Evolutionary conservation across 1,140 invertebrate species (phyloP), one percentile per base, ranked within the genome.

Genomic region (Papilio xuthus): DNA sequence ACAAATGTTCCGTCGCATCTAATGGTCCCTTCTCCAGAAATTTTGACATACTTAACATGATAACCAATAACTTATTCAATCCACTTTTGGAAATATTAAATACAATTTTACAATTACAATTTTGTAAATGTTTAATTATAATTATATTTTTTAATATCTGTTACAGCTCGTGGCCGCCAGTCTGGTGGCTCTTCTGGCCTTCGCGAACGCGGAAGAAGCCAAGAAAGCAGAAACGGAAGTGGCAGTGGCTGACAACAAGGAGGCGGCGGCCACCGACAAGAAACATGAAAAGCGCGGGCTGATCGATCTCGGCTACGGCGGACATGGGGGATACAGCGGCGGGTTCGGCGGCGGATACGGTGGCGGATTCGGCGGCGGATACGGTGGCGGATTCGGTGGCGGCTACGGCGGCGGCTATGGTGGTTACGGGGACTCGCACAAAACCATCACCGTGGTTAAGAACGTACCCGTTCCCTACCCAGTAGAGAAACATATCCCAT

Each of bases 281-380:
- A 97, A 97, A 88, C 96, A 96, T 83, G 96, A 96, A 88, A 97
- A 97, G 88, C 94, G 96, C 82, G 96, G 96, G 77, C 94, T 97
- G 53, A 85, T 94, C 69, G 94, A 94, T 80, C 91, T 95, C 23
- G 95, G 95, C 79, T 94, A 88, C 23, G 88, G 88, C n/a, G 81
- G 84, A 26, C 83, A 85, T 73, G 89, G 87, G 9, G 82, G 84
- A 60, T 79, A 79, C 53, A 80, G 80, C 44, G 80, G 84, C 13
- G 79, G 88, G 70, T 83, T 81, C 77, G 88, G 89, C 84, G 88
- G 82, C n/a, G 80, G 83, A 18, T 82, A 50, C 74, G 82, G 82
- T 8, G 84, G 85, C 7, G 79, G 84, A 20, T 85, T 80, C 9
- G 85, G 87, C 2, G 89, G 87, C 9, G 82, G 87, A 7, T 87